Evolutionary conservation across 2,888 invertebrate species (phyloP).

Genomic region (Erebia palarica): DNA sequence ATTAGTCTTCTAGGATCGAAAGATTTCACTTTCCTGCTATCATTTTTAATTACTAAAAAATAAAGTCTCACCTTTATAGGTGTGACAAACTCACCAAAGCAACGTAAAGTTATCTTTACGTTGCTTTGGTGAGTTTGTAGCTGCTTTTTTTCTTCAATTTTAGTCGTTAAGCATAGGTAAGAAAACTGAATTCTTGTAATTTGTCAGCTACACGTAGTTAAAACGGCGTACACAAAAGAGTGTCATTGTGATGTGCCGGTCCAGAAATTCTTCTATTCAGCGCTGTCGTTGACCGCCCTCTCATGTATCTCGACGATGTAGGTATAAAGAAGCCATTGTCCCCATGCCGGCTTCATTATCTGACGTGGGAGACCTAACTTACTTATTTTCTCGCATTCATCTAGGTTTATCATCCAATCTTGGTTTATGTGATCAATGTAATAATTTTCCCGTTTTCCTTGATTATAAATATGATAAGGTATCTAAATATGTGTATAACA

Average conservation of each 20-base stretch:
- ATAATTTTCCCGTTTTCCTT: conserved; percentile 16
- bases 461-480: background rate
- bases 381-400: conserved; percentile 42
- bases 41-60: too few relatives aligned
- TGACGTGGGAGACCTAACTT: conserved; percentile 64
- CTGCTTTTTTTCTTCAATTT: background rate
- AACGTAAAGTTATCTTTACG: too few relatives aligned
- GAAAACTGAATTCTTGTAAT: conserved; percentile 6
- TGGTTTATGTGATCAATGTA: conserved; percentile 4
- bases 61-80: too few relatives aligned
- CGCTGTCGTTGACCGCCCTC: conserved; percentile 42
- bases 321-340: conserved; percentile 60
- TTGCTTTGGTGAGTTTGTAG: too few relatives aligned
- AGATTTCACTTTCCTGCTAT: background rate
- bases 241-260: conserved; percentile 42
- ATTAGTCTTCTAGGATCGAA: background rate
- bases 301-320: conserved; percentile 37
- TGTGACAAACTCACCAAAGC: too few relatives aligned
- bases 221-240: conserved; percentile 38
- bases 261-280: conserved; percentile 44
- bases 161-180: background rate
- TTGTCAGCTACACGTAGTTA: conserved; percentile 15
- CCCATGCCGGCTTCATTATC: conserved; percentile 53
- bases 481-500: background rate
- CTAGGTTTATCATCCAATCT: conserved; percentile 28